Base-by-base conservation (phyloP, 2,888 invertebrate genomes). In the Lissocephala sabroskyi region DNA sequence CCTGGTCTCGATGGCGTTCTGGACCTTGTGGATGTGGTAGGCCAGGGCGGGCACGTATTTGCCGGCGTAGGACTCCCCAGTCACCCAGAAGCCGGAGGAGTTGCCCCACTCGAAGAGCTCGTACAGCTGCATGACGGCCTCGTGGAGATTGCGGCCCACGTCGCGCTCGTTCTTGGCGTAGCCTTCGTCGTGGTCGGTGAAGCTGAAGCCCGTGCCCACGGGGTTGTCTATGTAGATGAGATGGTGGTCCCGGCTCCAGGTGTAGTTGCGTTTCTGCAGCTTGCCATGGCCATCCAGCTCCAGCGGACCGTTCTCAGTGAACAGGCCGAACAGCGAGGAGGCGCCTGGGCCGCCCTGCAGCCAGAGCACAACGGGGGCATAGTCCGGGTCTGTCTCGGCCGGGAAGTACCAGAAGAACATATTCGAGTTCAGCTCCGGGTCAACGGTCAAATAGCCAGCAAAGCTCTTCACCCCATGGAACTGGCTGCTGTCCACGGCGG, bases 361-460 rank as follows among this genome's bases (percentile, higher is more conserved):
- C 95, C 95, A 95, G 4, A 95, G 84, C 0, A 94, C 83, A 1
- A 95, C 90, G 0, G 93, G 93, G 1, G 91, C 91, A 33, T 86
- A 84, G 49, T 18, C 85, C 0, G 83, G 49, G 41, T 73, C 64
- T 79, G 63, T 39, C 41, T 89, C 87, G 0, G 94, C 90, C 0
- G 95, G 95, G 80, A 96, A 95, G 79, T 92, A 96, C 96, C 96
- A 96, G 84, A 96, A 95, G 85, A 95, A 96, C 84, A 93, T 87
- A 78, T 96, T 95, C 0, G 95, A 94, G 63, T 92, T 88, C 73
- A 86, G 90, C 1, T 86, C 83, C 65, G 91, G 88, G 80, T 96
- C 90, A 0, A 96, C 95, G 0, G 95, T 96, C 45, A 96, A 86
- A 79, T 90, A 96, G 86, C 86, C 82, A 87, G 88, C 83, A 65